Evolutionary conservation across 2,888 invertebrate genomes (phyloP), one percentile per base, ranked within the genome.

Genomic region (Lamellibrachia columna): DNA sequence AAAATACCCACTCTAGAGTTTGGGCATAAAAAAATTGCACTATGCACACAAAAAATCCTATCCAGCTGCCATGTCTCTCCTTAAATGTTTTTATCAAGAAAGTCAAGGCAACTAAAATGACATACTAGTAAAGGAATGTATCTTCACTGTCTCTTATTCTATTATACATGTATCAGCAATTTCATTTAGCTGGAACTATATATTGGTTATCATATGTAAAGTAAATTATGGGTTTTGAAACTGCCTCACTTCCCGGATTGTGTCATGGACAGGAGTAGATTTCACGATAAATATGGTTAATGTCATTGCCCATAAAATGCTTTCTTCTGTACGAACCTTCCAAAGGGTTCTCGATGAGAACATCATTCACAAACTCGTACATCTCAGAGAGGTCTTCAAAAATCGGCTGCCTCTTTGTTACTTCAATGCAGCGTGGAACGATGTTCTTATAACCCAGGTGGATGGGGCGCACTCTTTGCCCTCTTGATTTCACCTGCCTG

Each of bases 391-490:
- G 93, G 92, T 94, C 93, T 53, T 94, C 94, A 91, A 92, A 94
- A 28, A 60, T 52, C n/a, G 75, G 91, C 90, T 92, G 40, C 7
- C 91, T 92, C 90, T 53, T 91, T 8, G n/a, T 60, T 90, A n/a
- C 53, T 90, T 93, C 93, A 40, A 93, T n/a, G 90, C 93, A 93
- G 7, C 92, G 92, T 3, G 94, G 94, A 52, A 93, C 22, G 92
- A 91, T 92, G 91, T 94, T 94, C 53, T 93, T 52, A 92, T 94
- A 94, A 22, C 93, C 94, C 11, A 94, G 55, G 58, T 94, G 94
- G 53, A 90, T 7, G 11, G 93, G 58, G 52, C 92, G 93, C 28
- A 28, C 40, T 90, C 90, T 60, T 52, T 7, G 52, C 28, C 53
- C 75, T 40, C 40, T 40, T 40, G 40, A 40, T 40, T 40, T 40